Base-by-base conservation (phyloP, 2,888 invertebrate species). In the Galerucella calmariensis region DNA sequence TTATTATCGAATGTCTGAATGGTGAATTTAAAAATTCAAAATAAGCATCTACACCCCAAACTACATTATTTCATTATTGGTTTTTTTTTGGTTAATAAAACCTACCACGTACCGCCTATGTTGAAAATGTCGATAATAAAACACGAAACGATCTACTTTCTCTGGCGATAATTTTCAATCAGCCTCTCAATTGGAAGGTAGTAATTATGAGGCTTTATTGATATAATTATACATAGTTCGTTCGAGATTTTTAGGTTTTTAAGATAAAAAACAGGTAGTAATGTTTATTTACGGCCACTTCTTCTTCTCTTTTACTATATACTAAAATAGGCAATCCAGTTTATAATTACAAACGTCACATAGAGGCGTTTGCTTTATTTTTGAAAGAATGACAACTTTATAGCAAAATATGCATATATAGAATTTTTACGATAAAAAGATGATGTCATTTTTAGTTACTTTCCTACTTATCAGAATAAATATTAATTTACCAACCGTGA, bases 121-220 rank as follows among this genome's bases (percentile, higher is more conserved):
- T 1, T 67, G 20, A 1, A 65, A 20, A 48, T 27, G 48, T 67
- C 66, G 48, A 72, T 67, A 59, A 72, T 35, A 59, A 72, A 72
- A 59, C 72, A 48, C 58, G 58, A 72, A 72, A 67, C 72, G 72
- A 72, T 46, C 72, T 58, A 72, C 72, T 72, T 72, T 72, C 72
- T 72, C 67, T 46, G 51, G 41, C 66, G 24, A 72, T 72, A 72
- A 72, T 72, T 72, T 72, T 72, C 66, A 72, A 72, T 72, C 72
- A 72, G 72, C 35, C 59, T 59, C 72, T 67, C 72, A 66, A 72
- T 66, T 46, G 66, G 66, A 66, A 48, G 66, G 72, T 65, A 71
- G 71, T 71, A 71, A 71, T 71, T 71, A 71, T 67, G 51, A 46
- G 66, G 59, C 66, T 72, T 72, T 72, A 72, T 72, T 72, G 72